Base-by-base conservation (phyloP, 2,888 invertebrate species). In the Catocala fraxini region DNA sequence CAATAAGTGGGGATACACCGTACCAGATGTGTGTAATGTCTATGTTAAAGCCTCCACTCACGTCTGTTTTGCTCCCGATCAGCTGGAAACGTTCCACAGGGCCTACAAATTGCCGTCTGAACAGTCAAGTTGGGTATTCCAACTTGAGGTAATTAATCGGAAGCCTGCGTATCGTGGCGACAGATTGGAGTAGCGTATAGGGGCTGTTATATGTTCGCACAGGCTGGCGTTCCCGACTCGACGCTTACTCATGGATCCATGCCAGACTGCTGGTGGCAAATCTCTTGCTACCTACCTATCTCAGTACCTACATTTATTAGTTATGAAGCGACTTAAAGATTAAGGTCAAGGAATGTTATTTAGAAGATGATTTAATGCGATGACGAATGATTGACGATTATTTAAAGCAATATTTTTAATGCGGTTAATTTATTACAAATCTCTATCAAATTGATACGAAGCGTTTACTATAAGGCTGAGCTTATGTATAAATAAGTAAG, bases 161-260 rank as follows among this genome's bases (percentile, higher is more conserved):
- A 10, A 48, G 9, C 13, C 10, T 51, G 10, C n/a, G n/a, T 51
- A 25, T 34, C 33, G 35, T 15, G 34, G 6, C 39, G 13, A 9
- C 15, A 7, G 13, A 4, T 42, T 42, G 25, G n/a, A 12, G 12
- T 3, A 41, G 35, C 49, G 48, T 4, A 12, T 77, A 53, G 33
- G 49, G 63, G 61, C 68, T 47, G 76, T 66, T 79, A 79, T 76
- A 80, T 71, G 79, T 83, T 80, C 66, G 63, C 76, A 70, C 89
- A 86, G 84, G 84, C 89, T 89, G 90, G 77, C 86, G 84, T 84
- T 74, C 68, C 72, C 79, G 79, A 72, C 75, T 75, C 80, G 79
- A 80, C 80, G 83, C 81, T 82, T 81, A 80, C 82, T 83, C 83
- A 82, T 90, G 91, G 92, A 90, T 78, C 80, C 82, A 79, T 90